Evolutionary conservation across 23 tunicate species (phyloP).

Genomic region (Pegea sp.): DNA sequence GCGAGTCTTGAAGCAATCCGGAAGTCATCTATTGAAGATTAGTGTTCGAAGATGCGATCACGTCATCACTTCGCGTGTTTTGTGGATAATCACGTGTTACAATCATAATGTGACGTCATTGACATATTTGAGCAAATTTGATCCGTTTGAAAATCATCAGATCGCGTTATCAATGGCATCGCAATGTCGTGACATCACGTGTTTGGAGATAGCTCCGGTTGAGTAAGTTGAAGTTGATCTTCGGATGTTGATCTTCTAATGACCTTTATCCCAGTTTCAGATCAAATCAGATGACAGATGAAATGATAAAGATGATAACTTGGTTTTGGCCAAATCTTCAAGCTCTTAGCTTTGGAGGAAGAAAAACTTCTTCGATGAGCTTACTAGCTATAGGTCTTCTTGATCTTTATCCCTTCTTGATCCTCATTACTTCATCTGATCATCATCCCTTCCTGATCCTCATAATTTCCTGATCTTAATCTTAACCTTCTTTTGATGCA

Average conservation of each 20-base stretch:
- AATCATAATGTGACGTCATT: constrained; percentile 25
- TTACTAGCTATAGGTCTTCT: constrained; percentile 59
- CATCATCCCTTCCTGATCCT: too few species aligned
- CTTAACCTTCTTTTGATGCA: constrained; percentile 1
- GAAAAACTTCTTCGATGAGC: constrained; percentile 22
- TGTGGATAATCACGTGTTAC: constrained; percentile 72
- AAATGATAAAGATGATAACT: constrained; percentile 39
- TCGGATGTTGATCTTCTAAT: not conserved
- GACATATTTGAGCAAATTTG: constrained; percentile 41
- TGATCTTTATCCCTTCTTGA: too few species aligned
- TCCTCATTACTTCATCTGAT: too few species aligned
- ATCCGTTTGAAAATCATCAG: constrained; percentile 40
- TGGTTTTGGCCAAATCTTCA: constrained; percentile 81
- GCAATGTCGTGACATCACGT: constrained; percentile 34
- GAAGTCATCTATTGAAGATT: constrained; percentile 27
- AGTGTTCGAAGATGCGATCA: constrained; percentile 48
- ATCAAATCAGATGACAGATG: too few species aligned
- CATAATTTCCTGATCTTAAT: too few species aligned
- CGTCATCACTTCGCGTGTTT: constrained; percentile 29
- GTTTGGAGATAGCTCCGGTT: constrained; percentile 61
- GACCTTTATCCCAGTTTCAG: too few species aligned
- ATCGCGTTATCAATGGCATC: constrained; percentile 74
- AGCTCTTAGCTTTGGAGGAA: constrained; percentile 76
- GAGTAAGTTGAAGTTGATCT: not conserved
- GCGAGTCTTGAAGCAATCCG: constrained; percentile 31